phyloP scores from a whole-genome alignment of 1,140 invertebrate species.

The Dufourea novaeangliae region DNA sequence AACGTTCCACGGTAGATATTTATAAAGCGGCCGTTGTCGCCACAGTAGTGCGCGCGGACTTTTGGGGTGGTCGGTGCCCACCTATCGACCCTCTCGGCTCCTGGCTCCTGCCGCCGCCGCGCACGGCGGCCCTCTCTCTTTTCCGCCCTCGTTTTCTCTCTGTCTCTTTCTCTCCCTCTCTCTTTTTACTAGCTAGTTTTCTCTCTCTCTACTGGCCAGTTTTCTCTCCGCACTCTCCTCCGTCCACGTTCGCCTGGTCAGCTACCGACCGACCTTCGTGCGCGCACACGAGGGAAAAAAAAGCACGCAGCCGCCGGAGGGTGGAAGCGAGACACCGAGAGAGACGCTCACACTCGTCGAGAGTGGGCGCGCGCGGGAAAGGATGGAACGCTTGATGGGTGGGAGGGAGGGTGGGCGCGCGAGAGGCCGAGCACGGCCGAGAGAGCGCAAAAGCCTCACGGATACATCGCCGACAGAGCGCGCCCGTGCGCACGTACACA shows the following conservation, averaged over 20 bases:
- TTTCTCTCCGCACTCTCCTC: constrained; percentile 50
- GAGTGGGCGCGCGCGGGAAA: background rate
- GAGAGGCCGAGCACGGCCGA: constrained; percentile 31
- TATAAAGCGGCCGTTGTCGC: constrained; percentile 70
- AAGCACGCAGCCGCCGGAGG: constrained; percentile 57
- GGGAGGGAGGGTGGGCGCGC: background rate
- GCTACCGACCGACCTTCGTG: constrained; percentile 70
- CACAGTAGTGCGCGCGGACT: constrained; percentile 63
- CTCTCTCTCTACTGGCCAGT: constrained; percentile 33
- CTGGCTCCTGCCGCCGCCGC: constrained; percentile 41
- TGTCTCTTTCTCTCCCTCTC: constrained; percentile 43
- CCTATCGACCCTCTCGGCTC: constrained; percentile 76
- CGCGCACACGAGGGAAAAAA: constrained; percentile 60
- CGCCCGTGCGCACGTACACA: constrained; percentile 5
- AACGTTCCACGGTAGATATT: constrained; percentile 75
- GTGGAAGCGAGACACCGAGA: constrained; percentile 32
- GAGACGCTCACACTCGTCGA: background rate
- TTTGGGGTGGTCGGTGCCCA: constrained; percentile 71
- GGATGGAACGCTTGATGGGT: constrained; percentile 21
- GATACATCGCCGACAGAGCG: background rate
- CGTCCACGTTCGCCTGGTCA: constrained; percentile 58
- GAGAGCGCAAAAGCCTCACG: constrained; percentile 44
- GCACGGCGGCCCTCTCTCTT: constrained; percentile 56
- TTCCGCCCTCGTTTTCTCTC: constrained; percentile 33
- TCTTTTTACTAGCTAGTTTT: constrained; percentile 35